A percentile compares a stretch with the other conserved stretches of the same genome.
phyloP scores from a whole-genome alignment of 2,113 vertebrate genomes.

The Gobiocypris rarus region DNA sequence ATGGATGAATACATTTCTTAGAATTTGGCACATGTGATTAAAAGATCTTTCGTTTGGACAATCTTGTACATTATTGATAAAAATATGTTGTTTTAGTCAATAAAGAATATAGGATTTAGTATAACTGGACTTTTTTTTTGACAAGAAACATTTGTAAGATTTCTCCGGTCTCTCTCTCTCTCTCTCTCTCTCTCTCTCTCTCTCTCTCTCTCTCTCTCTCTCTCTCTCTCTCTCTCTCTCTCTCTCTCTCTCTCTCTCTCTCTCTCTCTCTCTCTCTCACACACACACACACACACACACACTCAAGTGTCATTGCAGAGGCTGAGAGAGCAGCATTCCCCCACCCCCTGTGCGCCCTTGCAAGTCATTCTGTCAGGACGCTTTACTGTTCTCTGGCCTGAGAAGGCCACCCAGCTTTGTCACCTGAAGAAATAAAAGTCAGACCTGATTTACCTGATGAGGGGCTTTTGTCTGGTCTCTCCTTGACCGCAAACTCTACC shows the following conservation, averaged over 20 bases:
- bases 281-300: conserved; percentile 36
- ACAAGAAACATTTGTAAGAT: conserved; percentile 12
- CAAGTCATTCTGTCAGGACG: conserved; percentile 56
- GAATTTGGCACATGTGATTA: too few species aligned
- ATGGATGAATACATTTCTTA: too few species aligned
- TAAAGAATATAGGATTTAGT: neutral
- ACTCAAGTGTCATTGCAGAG: conserved; percentile 13
- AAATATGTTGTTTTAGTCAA: neutral
- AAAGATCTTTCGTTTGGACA: too few species aligned
- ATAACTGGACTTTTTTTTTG: neutral
- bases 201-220: neutral
- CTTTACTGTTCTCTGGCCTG: conserved; percentile 57
- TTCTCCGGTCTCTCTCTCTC: neutral
- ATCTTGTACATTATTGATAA: too few species aligned
- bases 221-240: neutral
- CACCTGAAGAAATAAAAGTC: conserved; percentile 76
- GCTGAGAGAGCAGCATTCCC: conserved; percentile 37
- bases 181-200: neutral
- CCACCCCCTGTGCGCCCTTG: conserved; percentile 44
- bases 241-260: neutral
- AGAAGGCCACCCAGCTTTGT: conserved; percentile 59
- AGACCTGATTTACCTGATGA: conserved; percentile 74
- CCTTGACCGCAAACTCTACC: conserved; percentile 64
- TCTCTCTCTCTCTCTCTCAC: neutral
- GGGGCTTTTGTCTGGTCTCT: conserved; percentile 66